Evolutionary conservation across 1,140 invertebrate genomes (phyloP), one percentile per base, ranked within the genome.

Genomic region (Plodia interpunctella): DNA sequence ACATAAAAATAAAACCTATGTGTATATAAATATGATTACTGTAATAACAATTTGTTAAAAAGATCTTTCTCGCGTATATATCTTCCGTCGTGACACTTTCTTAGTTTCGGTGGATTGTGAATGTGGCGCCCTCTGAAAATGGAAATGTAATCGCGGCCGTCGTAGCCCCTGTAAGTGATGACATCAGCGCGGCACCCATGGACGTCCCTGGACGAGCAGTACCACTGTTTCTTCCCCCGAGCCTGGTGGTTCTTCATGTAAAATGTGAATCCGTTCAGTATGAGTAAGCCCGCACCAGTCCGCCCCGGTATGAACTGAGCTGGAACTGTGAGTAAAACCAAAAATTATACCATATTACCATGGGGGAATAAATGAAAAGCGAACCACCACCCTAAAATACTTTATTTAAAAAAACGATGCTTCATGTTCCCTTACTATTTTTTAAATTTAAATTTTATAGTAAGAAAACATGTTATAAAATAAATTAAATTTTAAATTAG

Each of bases 201-300:
- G 11, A 88, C 83, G 13, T 88, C 86, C 64, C 86, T 80, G 6
- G 83, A 83, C 11, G 86, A 87, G 55, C 86, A 88, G 64, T 88
- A 88, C 86, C 86, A 87, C 57, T 88, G 86, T 57, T 88, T 88
- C 62, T 87, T 87, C 6, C 86, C 86, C 51, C 87, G 83, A 0
- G 86, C 86, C 63, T 87, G 86, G 62, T 87, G 83, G 59, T 88
- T 88, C 66, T 88, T 88, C 83, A 88, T 86, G 52, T 88, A 88
- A 59, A 88, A 88, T 5, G 86, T 88, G 57, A 88, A 88, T 0
- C 86, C 86, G n/a, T 88, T 86, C 3, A 88, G 67, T 17, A 88
- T 80, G 0, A 88, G 72, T 8, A 88, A 65, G 6, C 86, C 82
- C 5, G 86, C 82, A 5, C 86, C 86, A 3, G 86, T 87, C 49